Base-by-base conservation (phyloP, 2,797 vertebrate species). In the Kryptopterus vitreolus region DNA sequence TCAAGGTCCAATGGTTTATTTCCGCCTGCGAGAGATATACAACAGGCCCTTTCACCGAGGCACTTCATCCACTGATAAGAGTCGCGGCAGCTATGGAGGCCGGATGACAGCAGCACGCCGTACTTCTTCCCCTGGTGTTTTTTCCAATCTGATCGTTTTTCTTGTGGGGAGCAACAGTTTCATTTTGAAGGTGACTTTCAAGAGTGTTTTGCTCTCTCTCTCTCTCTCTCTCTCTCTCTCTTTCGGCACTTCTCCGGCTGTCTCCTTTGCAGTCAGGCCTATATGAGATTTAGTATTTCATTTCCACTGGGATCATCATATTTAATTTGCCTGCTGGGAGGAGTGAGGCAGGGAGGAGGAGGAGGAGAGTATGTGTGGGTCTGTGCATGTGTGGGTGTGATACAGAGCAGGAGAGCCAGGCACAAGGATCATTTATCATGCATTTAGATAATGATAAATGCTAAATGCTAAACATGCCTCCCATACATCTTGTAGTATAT, bases 161-260 rank as follows among this genome's bases (percentile, higher is more conserved):
- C 86, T 86, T 57, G n/a, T 35, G 57, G 43, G 58, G 81, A 75
- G 82, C 78, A 82, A 78, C 76, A 81, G 72, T 85, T 81, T 85
- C 52, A 79, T 78, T 76, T 85, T 90, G 83, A 93, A 93, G 91
- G 92, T 93, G 91, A 92, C 90, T 90, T 89, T 87, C 84, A 86
- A 85, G 80, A 89, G 50, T 80, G 70, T 81, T 78, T 75, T 43
- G 66, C 76, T 74, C 69, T 68, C 77, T 72, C 77, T 72, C 81
- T 69, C 46, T 61, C 58, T n/a, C 76, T 74, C 69, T 68, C 77
- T 72, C 76, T 74, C 69, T 68, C 77, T 72, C 77, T 72, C 81
- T 69, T 53, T 61, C 58, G 72, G 50, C 22, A 46, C 77, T 74
- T 75, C 43, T 79, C 75, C 24, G 24, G 62, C 79, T 38, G 63